A percentile compares a stretch with the other conserved stretches of the same genome.
These are phyloP conservation scores for Scolopax mira DNA, from an alignment of 2,113 vertebrate species.

Conservation along the genomic window DNA sequence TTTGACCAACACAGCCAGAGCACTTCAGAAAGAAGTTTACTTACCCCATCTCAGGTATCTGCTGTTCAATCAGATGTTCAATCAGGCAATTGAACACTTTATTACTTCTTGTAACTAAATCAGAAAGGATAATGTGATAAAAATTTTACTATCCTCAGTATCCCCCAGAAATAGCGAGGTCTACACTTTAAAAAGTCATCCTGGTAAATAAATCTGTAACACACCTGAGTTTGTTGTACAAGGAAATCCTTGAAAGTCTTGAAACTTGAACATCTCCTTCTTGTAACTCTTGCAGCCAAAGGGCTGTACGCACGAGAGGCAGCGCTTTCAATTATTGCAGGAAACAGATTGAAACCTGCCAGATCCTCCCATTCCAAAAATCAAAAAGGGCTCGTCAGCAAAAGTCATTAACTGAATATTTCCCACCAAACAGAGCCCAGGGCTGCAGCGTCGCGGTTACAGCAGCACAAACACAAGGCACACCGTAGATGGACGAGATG, in stretches of 20 bases:
- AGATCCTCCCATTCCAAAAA: neutral
- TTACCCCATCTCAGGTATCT: conserved; percentile 23
- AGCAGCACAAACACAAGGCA: neutral
- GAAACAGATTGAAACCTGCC: neutral
- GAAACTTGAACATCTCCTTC: neutral
- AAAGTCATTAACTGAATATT: neutral
- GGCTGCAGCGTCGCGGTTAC: neutral
- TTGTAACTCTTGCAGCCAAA: neutral
- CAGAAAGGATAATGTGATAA: neutral
- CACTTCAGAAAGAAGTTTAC: neutral
- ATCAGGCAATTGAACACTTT: neutral
- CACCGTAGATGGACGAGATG: neutral
- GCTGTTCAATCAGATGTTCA: too few species aligned
- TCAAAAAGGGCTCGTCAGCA: neutral
- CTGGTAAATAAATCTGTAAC: neutral
- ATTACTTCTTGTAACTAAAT: neutral
- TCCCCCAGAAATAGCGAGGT: neutral
- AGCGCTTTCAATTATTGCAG: neutral
- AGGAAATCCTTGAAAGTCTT: neutral
- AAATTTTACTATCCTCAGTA: neutral
- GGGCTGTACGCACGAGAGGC: neutral
- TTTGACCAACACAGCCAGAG: neutral
- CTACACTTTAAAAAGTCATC: neutral
- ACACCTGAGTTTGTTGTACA: neutral
- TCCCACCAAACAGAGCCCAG: neutral